phyloP scores from a whole-genome alignment of 2,888 invertebrate genomes.

The Drosophila seclusa region DNA sequence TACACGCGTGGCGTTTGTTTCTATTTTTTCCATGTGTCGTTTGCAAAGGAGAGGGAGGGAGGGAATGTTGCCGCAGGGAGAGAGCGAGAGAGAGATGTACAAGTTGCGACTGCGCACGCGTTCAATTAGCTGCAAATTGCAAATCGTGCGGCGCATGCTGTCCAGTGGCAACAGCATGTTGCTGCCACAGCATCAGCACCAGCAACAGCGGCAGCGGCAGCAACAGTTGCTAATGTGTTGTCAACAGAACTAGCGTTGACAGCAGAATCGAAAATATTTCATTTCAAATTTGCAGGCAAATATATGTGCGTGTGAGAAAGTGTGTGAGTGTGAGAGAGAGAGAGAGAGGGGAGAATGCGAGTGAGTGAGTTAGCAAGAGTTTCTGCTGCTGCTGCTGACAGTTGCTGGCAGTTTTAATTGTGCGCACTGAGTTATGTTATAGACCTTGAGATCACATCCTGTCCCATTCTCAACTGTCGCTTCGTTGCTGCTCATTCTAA shows the following conservation, averaged over 20 bases:
- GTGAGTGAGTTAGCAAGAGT: slow-evolving; percentile 7
- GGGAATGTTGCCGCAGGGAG: slow-evolving; percentile 12
- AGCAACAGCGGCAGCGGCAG: slow-evolving; percentile 38
- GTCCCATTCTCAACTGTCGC: slow-evolving; percentile 45
- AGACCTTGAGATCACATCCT: slow-evolving; percentile 58
- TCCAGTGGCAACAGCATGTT: slow-evolving; percentile 70
- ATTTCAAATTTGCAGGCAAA: slow-evolving; percentile 72
- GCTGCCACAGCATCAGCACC: slow-evolving; percentile 27
- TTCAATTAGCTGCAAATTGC: slow-evolving; percentile 80
- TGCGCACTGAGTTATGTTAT: slow-evolving; percentile 56
- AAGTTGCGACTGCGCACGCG: slow-evolving; percentile 78
- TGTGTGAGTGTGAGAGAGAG: slow-evolving; percentile 21
- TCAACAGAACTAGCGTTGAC: slow-evolving; percentile 78
- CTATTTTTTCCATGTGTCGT: slow-evolving; percentile 50
- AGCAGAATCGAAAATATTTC: slow-evolving; percentile 81
- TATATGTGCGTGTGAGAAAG: slow-evolving; percentile 39
- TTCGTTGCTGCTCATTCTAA: slow-evolving; percentile 44
- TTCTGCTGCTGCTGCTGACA: slow-evolving; percentile 9
- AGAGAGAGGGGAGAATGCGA: background rate
- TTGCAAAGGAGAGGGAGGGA: slow-evolving; percentile 27
- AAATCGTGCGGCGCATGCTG: slow-evolving; percentile 79
- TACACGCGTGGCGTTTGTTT: slow-evolving; percentile 61
- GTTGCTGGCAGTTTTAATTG: slow-evolving; percentile 35
- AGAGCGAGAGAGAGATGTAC: slow-evolving; percentile 57
- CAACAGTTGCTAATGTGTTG: slow-evolving; percentile 79